These are phyloP conservation scores for Strongylocentrotus purpuratus DNA, from an alignment of 35 echinoderm and acorn worm species.

Conservation along the genomic window DNA sequence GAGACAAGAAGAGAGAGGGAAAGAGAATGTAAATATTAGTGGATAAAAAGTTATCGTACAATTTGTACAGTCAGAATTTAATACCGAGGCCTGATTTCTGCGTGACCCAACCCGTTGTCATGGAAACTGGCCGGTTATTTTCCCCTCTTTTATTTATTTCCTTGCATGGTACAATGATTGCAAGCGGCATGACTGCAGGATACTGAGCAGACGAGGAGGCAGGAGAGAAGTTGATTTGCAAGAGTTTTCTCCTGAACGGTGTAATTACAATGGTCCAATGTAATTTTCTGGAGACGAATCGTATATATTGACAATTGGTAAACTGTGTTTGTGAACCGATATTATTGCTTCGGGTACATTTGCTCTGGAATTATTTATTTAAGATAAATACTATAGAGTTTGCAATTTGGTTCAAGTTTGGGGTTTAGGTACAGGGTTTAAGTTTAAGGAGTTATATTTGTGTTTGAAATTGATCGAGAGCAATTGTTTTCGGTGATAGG, in stretches of 20 bases:
- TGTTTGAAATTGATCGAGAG: too few relatives aligned
- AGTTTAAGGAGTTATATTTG: too few relatives aligned
- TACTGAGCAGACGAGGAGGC: too few relatives aligned
- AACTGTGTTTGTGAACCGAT: too few relatives aligned
- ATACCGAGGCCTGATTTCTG: background rate
- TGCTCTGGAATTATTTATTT: too few relatives aligned
- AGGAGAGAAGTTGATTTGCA: background rate
- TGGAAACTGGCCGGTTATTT: background rate
- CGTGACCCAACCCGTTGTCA: background rate
- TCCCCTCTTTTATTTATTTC: background rate
- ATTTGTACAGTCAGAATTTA: background rate
- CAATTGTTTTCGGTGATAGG: too few relatives aligned
- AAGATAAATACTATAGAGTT: too few relatives aligned
- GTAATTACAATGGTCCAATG: background rate
- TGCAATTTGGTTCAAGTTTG: too few relatives aligned
- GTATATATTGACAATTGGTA: background rate
- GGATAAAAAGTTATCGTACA: background rate
- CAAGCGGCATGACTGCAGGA: background rate
- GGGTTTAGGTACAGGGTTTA: too few relatives aligned
- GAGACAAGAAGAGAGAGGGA: background rate
- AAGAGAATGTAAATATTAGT: background rate
- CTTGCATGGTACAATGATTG: background rate
- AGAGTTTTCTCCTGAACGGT: background rate
- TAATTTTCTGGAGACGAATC: background rate
- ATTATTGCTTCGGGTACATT: too few relatives aligned